Evolutionary conservation across 2,888 invertebrate genomes (phyloP).

Genomic region (Didymodactylos carnosus): DNA sequence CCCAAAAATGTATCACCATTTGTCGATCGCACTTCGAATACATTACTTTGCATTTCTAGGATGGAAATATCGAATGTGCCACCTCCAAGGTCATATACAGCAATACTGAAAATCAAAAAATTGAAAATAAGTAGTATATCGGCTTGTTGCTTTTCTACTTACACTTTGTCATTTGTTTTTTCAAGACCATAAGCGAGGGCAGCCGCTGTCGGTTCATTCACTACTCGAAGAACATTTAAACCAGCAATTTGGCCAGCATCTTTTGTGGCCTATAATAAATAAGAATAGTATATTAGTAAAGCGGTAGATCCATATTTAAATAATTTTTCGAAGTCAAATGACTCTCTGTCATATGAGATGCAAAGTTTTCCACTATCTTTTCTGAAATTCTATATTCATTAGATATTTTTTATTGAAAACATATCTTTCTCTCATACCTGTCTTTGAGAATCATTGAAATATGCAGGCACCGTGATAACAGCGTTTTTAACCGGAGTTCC

Average conservation of each 20-base stretch:
- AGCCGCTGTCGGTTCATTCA: slow-evolving; percentile 95
- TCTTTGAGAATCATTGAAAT: slow-evolving; percentile 94
- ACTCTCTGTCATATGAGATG: too few species aligned
- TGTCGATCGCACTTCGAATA: slow-evolving; percentile 98
- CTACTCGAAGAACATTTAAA: slow-evolving; percentile 80
- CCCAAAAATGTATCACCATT: slow-evolving; percentile 96
- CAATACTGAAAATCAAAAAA: slow-evolving; percentile 52
- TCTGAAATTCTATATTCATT: too few species aligned
- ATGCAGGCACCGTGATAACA: slow-evolving; percentile 90
- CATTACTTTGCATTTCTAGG: slow-evolving; percentile 94
- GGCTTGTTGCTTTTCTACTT: background rate
- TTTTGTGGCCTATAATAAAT: slow-evolving; percentile 49
- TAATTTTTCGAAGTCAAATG: too few species aligned
- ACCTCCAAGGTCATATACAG: slow-evolving; percentile 94
- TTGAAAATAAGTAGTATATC: background rate
- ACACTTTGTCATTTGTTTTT: slow-evolving; percentile 48
- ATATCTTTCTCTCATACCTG: slow-evolving; percentile 43
- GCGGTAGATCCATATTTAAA: too few species aligned
- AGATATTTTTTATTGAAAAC: too few species aligned
- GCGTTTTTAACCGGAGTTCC: slow-evolving; percentile 79
- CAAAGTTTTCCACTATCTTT: too few species aligned
- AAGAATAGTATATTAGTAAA: too few species aligned
- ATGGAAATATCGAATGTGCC: slow-evolving; percentile 97
- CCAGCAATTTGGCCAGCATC: slow-evolving; percentile 95
- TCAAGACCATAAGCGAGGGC: slow-evolving; percentile 97